phyloP scores from a whole-genome alignment of 2,113 vertebrate species.

The Notiomystis cincta region DNA sequence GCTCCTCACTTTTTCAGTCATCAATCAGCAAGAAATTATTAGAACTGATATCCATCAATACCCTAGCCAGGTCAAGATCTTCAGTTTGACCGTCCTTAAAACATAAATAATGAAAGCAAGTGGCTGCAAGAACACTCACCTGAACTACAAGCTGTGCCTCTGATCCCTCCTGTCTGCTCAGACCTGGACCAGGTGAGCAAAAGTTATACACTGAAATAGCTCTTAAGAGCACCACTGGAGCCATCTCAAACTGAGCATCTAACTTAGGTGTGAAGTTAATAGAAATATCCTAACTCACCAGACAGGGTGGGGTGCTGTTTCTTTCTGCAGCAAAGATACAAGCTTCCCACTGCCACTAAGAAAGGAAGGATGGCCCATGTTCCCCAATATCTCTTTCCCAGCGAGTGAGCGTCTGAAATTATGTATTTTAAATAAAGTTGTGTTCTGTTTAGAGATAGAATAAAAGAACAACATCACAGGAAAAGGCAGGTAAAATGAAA shows the following conservation, averaged over 20 bases:
- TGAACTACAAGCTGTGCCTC: background rate
- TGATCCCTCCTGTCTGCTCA: background rate
- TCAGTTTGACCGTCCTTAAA: background rate
- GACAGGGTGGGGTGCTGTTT: background rate
- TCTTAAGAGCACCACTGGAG: background rate
- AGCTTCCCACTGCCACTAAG: background rate
- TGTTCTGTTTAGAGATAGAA: background rate
- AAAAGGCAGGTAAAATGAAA: background rate
- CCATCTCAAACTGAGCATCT: background rate
- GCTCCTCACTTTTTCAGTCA: background rate
- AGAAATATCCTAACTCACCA: background rate
- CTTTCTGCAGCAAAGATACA: background rate
- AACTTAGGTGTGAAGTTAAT: background rate
- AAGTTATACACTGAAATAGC: background rate
- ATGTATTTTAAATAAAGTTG: background rate
- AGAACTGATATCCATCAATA: background rate
- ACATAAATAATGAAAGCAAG: background rate
- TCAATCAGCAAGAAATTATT: background rate
- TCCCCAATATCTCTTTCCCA: background rate
- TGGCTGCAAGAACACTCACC: background rate
- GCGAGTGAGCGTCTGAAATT: background rate
- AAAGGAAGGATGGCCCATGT: background rate
- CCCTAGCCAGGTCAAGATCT: background rate
- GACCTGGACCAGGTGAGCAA: background rate
- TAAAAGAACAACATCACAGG: background rate